phyloP scores from a whole-genome alignment of 2,113 vertebrate species.

The Phrynocephalus versicolor region DNA sequence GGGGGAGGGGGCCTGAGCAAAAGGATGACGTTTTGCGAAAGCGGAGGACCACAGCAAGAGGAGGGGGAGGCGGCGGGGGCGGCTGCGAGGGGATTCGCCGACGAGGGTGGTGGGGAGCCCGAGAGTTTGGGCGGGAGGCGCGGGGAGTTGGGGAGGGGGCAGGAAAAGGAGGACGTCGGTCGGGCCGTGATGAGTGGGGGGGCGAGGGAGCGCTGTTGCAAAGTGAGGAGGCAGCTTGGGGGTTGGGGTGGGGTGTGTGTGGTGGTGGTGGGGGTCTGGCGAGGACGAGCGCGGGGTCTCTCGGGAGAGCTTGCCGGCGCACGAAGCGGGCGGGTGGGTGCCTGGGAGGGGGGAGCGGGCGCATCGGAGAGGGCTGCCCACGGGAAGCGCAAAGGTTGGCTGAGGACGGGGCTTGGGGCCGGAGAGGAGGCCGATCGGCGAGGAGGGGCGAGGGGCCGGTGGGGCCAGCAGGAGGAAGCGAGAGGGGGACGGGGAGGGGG shows the following conservation, averaged over 20 bases:
- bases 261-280: no score
- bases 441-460: not conserved
- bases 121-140: not conserved
- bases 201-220: not conserved
- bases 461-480: no score
- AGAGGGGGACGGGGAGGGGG: no score
- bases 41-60: not conserved
- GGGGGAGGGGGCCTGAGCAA: not conserved
- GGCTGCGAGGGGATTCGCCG: not conserved
- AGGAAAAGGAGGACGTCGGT: not conserved
- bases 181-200: not conserved
- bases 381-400: not conserved
- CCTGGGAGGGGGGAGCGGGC: no score
- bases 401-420: not conserved
- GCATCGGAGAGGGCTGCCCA: no score
- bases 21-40: conserved; percentile 52
- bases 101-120: not conserved
- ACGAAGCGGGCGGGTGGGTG: not conserved
- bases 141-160: not conserved
- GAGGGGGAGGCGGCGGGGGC: not conserved
- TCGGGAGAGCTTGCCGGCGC: not conserved
- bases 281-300: not conserved
- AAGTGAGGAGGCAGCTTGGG: not conserved
- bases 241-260: no score
- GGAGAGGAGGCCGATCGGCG: not conserved